Evolutionary conservation across 1,140 invertebrate genomes (phyloP).

Genomic region (Potamilus streckersoni): DNA sequence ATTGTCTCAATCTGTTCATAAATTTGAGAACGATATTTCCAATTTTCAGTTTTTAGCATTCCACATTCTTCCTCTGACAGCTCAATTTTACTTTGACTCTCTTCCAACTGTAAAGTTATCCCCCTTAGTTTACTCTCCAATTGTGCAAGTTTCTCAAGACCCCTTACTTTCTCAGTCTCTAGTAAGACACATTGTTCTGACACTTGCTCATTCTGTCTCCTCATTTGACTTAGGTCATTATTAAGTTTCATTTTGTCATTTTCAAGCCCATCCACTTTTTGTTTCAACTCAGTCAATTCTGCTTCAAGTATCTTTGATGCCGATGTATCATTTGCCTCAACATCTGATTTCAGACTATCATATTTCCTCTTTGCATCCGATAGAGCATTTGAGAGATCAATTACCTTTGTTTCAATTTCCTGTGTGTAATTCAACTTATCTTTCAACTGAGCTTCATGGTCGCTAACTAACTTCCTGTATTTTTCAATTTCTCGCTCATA

Average conservation of each 20-base stretch:
- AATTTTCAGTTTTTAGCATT: no score
- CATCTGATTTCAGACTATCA: constrained; percentile 39
- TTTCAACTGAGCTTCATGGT: constrained; percentile 34
- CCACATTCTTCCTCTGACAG: no score
- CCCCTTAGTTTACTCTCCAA: no score
- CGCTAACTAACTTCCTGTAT: constrained; percentile 12
- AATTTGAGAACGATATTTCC: background rate
- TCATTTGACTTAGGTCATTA: background rate
- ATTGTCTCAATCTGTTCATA: background rate
- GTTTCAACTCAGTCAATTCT: constrained; percentile 36
- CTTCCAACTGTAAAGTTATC: no score
- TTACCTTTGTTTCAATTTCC: constrained; percentile 54
- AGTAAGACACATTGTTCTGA: no score
- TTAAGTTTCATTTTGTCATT: constrained; percentile 7
- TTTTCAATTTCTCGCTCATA: constrained; percentile 12
- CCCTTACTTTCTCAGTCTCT: no score
- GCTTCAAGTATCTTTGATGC: constrained; percentile 25
- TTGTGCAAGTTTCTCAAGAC: no score
- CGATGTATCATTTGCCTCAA: constrained; percentile 38
- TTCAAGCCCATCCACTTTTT: constrained; percentile 32
- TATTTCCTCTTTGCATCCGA: constrained; percentile 48
- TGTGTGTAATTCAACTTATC: constrained; percentile 49
- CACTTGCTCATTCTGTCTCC: background rate
- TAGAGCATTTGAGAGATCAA: constrained; percentile 54
- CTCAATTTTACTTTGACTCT: no score